Percentiles rank a stretch among this genome's conserved stretches.
phyloP scores from a whole-genome alignment of 2,113 vertebrate species.

The Phylloscopus whistleri region DNA sequence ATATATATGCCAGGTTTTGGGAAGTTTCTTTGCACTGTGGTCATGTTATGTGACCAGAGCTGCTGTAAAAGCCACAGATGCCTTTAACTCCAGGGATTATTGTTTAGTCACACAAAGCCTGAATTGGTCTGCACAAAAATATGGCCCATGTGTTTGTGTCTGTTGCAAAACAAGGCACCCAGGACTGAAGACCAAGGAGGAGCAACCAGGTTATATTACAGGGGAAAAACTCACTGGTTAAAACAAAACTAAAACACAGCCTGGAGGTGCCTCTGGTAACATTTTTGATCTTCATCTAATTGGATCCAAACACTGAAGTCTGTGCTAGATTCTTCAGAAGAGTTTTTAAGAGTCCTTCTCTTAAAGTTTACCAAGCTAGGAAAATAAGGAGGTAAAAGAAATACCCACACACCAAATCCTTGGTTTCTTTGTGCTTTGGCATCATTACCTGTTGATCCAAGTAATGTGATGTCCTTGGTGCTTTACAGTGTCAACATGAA shows the following conservation, averaged over 20 bases:
- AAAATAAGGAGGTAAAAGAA: neutral
- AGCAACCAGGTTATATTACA: neutral
- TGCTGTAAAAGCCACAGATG: neutral
- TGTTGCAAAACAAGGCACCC: slow-evolving; percentile 1
- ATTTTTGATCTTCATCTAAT: neutral
- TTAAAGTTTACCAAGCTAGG: neutral
- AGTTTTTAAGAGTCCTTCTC: neutral
- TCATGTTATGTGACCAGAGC: neutral
- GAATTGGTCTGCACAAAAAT: neutral
- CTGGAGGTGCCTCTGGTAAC: neutral
- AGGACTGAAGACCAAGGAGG: neutral
- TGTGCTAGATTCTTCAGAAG: neutral
- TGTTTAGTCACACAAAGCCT: neutral
- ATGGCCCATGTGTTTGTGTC: neutral
- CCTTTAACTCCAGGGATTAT: neutral
- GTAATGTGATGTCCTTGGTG: neutral
- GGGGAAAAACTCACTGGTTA: neutral
- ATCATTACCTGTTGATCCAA: neutral
- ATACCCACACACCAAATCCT: neutral
- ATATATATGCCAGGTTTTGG: neutral
- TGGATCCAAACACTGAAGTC: neutral
- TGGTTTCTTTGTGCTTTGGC: neutral
- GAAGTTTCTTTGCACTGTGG: neutral
- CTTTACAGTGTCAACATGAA: neutral
- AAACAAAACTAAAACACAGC: neutral